Evolutionary conservation across 2,888 invertebrate genomes (phyloP).

Genomic region (Fragum sueziense): DNA sequence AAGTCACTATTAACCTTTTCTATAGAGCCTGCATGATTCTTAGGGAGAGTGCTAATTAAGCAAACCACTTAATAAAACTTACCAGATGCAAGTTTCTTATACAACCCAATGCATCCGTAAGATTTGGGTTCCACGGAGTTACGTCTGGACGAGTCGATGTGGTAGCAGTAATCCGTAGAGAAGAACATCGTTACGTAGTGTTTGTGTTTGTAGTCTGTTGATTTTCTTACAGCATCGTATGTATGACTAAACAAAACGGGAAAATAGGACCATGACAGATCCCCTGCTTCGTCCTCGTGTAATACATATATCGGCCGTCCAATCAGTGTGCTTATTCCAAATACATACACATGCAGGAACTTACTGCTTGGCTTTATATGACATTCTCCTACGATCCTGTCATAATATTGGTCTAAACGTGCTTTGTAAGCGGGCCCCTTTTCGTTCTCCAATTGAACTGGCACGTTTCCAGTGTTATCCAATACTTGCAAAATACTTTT

Average conservation of each 20-base stretch:
- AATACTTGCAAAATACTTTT: background rate
- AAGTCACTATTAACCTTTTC: too few species aligned
- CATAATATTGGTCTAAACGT: background rate
- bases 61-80: too few species aligned
- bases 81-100: background rate
- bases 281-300: background rate
- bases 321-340: background rate
- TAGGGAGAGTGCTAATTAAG: too few species aligned
- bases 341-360: slow-evolving; percentile 5
- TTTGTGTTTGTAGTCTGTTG: background rate
- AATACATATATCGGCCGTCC: background rate
- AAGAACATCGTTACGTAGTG: background rate
- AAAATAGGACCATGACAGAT: background rate
- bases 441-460: background rate
- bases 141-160: background rate
- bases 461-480: slow-evolving; percentile 8
- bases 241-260: background rate
- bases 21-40: too few species aligned
- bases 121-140: background rate
- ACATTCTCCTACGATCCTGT: background rate
- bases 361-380: slow-evolving; percentile 1
- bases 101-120: slow-evolving; percentile 1
- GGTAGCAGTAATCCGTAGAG: background rate
- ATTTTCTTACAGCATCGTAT: background rate
- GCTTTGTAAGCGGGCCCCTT: background rate